Evolutionary conservation across 1,140 invertebrate genomes (phyloP), one percentile per base, ranked within the genome.

Genomic region (Drosophila baimaii): DNA sequence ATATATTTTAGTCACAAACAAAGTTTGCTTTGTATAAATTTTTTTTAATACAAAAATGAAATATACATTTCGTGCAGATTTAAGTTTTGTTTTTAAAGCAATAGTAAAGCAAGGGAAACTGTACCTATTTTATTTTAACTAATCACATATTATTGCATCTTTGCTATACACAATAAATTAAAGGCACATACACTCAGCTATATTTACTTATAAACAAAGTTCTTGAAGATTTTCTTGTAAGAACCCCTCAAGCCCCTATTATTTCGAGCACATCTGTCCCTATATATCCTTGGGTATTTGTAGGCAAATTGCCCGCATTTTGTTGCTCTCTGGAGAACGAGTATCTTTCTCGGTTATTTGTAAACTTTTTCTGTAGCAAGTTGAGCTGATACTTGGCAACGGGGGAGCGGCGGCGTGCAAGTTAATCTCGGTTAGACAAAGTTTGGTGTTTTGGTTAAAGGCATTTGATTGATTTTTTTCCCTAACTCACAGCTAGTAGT

Each of bases 261-360:
- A n/a, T 35, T 23, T n/a, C 13, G 33, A 10, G 33, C 31, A 35
- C 51, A 35, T 54, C 51, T 54, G 51, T 54, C 8, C n/a, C 35
- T 41, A 41, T 15, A 19, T 57, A 29, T 64, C 35, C 33, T 58
- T 19, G 41, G 51, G 25, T 70, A 57, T 55, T 64, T 75, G 46
- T 39, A 56, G 70, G 69, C 44, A 74, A 74, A 74, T 75, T 75
- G 35, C 72, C 73, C 73, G 72, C 73, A 76, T 68, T 66, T 76
- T 66, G 71, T 75, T 76, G 73, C 37, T 65, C 73, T 39, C 72
- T 54, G n/a, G 73, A 68, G 65, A 43, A 64, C 62, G 54, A 54
- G 73, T 59, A 77, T 76, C 47, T 76, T 37, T 37, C 41, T 57
- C 25, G 54, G 46, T 76, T 66, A 76, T 76, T 66, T 76, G 62